Base-by-base conservation (phyloP, 2,888 invertebrate genomes). In the Heliothis peltigera region DNA sequence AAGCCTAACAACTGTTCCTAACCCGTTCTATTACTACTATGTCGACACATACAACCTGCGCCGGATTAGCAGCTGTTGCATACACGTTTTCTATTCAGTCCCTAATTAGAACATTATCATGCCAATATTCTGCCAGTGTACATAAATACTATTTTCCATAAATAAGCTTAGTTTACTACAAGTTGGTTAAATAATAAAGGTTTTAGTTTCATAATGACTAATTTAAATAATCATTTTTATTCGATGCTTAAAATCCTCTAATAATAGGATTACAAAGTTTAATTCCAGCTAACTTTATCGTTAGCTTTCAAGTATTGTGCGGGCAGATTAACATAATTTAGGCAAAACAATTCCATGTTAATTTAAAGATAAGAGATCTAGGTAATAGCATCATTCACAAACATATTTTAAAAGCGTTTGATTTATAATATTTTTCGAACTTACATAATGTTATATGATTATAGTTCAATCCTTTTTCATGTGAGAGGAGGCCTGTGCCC, bases 41-140 rank as follows among this genome's bases (percentile, higher is more conserved):
- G 35, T 42, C 12, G 19, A 25, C 52, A 52, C 39, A 32, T 49
- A 54, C 68, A 73, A 60, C 59, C 56, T 66, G 61, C 70, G 25
- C 49, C 44, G 53, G 46, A 55, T 67, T 54, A 44, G 59, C 72
- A 72, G 69, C 74, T 68, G 72, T 22, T 47, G 12, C 42, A 54
- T 44, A 17, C 57, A 47, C 46, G 58, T 73, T 68, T 60, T 56
- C 63, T 59, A 57, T 63, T 47, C 21, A 43, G 18, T 52, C 7
- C 32, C 8, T 52, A 44, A 57, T 60, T 56, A 56, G 19, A 55
- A 54, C 64, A 52, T 39, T 39, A 58, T 55, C 49, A 42, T 42
- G 19, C 15, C 17, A 25, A 39, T 61, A 43, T 43, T 32, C 32
- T 42, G 19, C 15, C 17, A 25, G 32, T n/a, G n/a, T 55, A 43